phyloP scores from a whole-genome alignment of 2,113 vertebrate species.

The Oncorhynchus masou region DNA sequence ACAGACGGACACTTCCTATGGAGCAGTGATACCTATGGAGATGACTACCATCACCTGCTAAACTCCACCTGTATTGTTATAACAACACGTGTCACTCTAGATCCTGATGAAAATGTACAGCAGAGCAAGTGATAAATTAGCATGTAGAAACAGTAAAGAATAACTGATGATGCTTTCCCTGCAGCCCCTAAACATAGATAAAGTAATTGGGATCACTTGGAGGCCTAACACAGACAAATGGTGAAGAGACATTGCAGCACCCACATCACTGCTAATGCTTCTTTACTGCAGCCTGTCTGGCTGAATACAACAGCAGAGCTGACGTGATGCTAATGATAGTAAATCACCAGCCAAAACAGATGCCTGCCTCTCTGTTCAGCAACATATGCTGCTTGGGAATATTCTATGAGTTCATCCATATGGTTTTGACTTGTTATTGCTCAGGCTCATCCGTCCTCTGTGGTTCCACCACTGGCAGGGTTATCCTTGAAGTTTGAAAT shows the following conservation, averaged over 20 bases:
- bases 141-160: not conserved
- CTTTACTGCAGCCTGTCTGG: conserved; percentile 12
- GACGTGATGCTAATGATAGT: conserved; percentile 33
- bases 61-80: too few species aligned
- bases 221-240: conserved; percentile 7
- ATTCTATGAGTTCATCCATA: not conserved
- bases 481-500: not conserved
- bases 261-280: not conserved
- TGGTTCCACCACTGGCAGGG: not conserved
- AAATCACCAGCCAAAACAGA: conserved; percentile 25
- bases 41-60: too few species aligned
- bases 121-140: too few species aligned
- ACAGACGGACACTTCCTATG: not conserved
- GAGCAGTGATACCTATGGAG: not conserved
- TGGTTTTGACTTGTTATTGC: not conserved
- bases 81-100: too few species aligned
- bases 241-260: conserved; percentile 9
- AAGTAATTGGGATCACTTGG: not conserved
- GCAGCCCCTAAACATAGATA: not conserved
- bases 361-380: not conserved
- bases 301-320: conserved; percentile 27
- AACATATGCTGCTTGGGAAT: conserved; percentile 8
- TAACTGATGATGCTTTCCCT: conserved; percentile 4
- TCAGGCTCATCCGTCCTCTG: not conserved
- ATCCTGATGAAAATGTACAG: too few species aligned